These are phyloP conservation scores for Fistularia commersonii DNA, from an alignment of 2,797 vertebrate genomes.

Conservation along the genomic window DNA sequence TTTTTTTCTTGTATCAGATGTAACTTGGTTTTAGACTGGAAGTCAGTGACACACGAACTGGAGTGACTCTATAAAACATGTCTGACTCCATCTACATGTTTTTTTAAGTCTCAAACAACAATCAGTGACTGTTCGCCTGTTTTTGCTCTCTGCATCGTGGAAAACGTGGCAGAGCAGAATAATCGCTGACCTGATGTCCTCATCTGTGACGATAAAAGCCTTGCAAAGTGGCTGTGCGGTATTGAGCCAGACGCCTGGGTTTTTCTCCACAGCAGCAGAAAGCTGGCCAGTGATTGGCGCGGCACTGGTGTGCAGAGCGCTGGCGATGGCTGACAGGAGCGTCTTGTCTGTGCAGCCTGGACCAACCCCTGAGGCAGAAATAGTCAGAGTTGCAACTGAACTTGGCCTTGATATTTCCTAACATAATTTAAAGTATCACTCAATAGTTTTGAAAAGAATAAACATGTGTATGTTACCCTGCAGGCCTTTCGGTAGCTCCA, in stretches of 20 bases:
- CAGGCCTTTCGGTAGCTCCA: conserved; percentile 96
- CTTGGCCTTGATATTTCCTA: too few species aligned
- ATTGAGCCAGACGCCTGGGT: conserved; percentile 97
- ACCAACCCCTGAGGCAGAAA: conserved; percentile 82
- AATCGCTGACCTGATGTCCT: conserved; percentile 88
- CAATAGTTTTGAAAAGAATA: too few species aligned
- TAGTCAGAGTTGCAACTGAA: too few species aligned
- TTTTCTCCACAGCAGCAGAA: conserved; percentile 96
- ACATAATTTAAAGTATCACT: too few species aligned
- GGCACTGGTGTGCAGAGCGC: conserved; percentile 93
- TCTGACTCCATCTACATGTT: too few species aligned
- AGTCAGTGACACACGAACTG: too few species aligned
- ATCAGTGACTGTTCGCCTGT: background rate
- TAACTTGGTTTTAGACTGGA: too few species aligned
- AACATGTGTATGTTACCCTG: conserved; percentile 79
- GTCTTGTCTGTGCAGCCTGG: conserved; percentile 96
- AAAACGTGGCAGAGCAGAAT: background rate
- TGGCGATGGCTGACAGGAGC: conserved; percentile 92
- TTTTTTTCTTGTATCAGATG: too few species aligned
- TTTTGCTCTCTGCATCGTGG: background rate
- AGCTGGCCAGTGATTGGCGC: conserved; percentile 97
- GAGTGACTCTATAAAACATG: too few species aligned
- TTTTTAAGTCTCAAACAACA: too few species aligned
- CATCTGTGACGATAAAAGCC: conserved; percentile 96
- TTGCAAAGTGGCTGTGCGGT: conserved; percentile 95